A percentile compares a stretch with the other conserved stretches of the same genome.
Evolutionary conservation across 2,888 invertebrate species (phyloP).

Genomic region (Pterostichus madidus): DNA sequence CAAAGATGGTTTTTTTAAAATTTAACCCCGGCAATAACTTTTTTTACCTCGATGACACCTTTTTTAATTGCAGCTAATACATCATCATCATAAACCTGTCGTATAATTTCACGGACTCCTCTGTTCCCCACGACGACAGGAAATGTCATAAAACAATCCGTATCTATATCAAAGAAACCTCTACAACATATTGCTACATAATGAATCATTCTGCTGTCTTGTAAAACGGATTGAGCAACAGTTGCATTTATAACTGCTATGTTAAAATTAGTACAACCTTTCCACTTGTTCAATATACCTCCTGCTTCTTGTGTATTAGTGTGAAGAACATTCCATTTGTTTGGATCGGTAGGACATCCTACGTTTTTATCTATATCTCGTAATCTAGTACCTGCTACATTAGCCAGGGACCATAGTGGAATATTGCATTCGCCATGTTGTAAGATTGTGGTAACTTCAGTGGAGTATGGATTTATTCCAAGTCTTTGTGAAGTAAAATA

Average conservation of each 20-base stretch:
- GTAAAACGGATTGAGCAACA: constrained; percentile 85
- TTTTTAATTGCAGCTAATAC: no score
- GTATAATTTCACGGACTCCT: constrained; percentile 72
- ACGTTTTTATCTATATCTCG: constrained; percentile 79
- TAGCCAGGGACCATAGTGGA: constrained; percentile 83
- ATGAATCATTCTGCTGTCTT: constrained; percentile 83
- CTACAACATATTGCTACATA: constrained; percentile 76
- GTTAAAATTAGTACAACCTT: constrained; percentile 94
- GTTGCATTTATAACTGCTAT: constrained; percentile 89
- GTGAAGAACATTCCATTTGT: constrained; percentile 71
- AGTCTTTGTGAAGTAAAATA: constrained; percentile 73
- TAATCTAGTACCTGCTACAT: constrained; percentile 81
- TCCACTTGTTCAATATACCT: background rate
- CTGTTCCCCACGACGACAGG: constrained; percentile 78
- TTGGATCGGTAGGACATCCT: constrained; percentile 78
- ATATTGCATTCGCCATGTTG: constrained; percentile 83
- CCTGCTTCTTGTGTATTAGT: background rate
- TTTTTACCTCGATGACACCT: no score
- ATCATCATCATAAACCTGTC: background rate
- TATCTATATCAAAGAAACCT: constrained; percentile 74
- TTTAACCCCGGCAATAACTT: no score
- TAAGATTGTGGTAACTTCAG: constrained; percentile 83
- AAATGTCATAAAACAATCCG: constrained; percentile 81
- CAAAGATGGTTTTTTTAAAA: no score
- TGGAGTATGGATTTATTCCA: constrained; percentile 79